These are phyloP conservation scores for Melitaea athalia DNA, from an alignment of 2,888 invertebrate species.

Conservation along the genomic window DNA sequence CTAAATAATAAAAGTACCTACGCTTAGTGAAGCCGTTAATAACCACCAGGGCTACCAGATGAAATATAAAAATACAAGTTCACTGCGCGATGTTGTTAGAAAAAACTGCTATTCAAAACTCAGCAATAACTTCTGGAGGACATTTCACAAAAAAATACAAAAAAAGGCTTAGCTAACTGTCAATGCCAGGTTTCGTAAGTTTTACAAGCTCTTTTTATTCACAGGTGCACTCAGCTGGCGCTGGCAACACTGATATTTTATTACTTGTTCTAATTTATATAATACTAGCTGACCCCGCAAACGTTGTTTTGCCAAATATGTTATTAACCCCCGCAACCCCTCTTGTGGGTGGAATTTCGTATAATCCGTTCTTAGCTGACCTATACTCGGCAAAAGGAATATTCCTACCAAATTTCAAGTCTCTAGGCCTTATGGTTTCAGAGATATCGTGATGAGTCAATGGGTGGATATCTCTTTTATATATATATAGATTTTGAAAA, in stretches of 20 bases:
- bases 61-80: neutral
- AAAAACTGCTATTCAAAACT: neutral
- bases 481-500: too few relatives aligned
- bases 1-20: conserved; percentile 5
- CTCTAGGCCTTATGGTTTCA: too few relatives aligned
- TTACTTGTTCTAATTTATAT: neutral
- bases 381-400: too few relatives aligned
- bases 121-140: neutral
- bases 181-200: neutral
- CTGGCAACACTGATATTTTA: neutral
- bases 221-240: neutral
- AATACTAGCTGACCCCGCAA: too few relatives aligned
- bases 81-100: neutral
- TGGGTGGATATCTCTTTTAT: too few relatives aligned
- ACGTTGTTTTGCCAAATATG: too few relatives aligned
- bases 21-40: neutral
- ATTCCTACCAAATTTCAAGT: too few relatives aligned
- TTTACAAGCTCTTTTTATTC: neutral
- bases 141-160: neutral
- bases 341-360: too few relatives aligned
- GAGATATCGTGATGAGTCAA: too few relatives aligned
- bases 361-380: too few relatives aligned
- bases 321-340: too few relatives aligned
- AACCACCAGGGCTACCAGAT: too few relatives aligned
- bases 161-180: neutral